Evolutionary conservation across 2,888 invertebrate species (phyloP).

Genomic region (Steinernema hermaphroditum): DNA sequence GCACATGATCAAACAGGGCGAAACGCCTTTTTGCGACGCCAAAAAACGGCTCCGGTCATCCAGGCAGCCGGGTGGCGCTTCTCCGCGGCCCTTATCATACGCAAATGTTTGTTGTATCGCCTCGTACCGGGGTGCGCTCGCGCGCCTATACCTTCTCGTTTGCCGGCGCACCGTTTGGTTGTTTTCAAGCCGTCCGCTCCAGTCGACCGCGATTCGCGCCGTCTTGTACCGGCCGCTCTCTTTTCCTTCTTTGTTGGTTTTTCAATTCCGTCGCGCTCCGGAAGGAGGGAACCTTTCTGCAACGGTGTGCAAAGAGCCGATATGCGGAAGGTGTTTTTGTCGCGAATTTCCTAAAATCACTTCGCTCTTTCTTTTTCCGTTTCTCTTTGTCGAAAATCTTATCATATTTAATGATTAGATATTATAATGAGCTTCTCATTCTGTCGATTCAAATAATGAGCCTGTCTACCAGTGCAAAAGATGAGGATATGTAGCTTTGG

Average conservation of each 20-base stretch:
- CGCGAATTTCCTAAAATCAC: too few relatives aligned
- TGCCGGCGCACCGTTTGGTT: constrained; percentile 15
- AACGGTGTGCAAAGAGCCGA: too few relatives aligned
- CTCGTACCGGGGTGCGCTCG: constrained; percentile 16
- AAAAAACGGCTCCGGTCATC: neutral
- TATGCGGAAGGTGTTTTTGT: too few relatives aligned
- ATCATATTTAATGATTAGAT: too few relatives aligned
- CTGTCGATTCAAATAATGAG: too few relatives aligned
- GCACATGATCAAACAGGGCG: too few relatives aligned
- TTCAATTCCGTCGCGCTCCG: neutral
- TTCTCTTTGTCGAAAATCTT: too few relatives aligned
- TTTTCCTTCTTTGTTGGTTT: constrained; percentile 18
- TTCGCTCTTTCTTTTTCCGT: too few relatives aligned
- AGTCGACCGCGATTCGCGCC: neutral
- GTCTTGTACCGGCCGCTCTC: constrained; percentile 7
- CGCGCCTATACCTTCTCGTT: constrained; percentile 23
- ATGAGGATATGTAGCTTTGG: too few relatives aligned
- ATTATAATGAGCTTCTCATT: too few relatives aligned
- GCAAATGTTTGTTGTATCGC: constrained; percentile 31
- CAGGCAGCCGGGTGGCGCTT: constrained; percentile 1
- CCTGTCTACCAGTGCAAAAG: too few relatives aligned
- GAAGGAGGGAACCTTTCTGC: too few relatives aligned
- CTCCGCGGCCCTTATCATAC: constrained; percentile 21
- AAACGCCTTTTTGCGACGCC: neutral
- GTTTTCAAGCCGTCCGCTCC: constrained; percentile 5